Percentiles rank a stretch among this genome's conserved stretches.
phyloP scores from a whole-genome alignment of 2,888 invertebrate genomes.

The Cactoblastis cactorum region DNA sequence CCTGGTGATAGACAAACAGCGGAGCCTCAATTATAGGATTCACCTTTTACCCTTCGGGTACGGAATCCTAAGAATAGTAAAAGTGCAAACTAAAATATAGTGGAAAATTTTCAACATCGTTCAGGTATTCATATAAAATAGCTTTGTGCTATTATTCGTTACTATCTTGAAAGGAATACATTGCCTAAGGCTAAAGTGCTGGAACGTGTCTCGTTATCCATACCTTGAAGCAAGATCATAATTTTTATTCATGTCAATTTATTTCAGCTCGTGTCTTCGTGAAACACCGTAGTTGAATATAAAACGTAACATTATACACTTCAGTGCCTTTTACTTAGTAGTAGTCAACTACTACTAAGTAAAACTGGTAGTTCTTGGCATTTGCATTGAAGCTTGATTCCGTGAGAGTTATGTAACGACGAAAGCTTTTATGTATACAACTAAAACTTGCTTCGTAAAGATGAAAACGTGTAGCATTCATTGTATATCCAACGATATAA shows the following conservation, averaged over 20 bases:
- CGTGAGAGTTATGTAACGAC: too few species aligned
- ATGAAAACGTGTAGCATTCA: too few species aligned
- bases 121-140: constrained; percentile 1
- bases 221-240: neutral
- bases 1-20: too few species aligned
- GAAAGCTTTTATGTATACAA: too few species aligned
- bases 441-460: too few species aligned
- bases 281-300: neutral
- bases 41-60: too few species aligned
- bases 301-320: neutral
- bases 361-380: too few species aligned
- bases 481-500: too few species aligned
- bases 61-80: neutral
- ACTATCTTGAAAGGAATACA: constrained; percentile 5
- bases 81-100: neutral
- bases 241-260: neutral
- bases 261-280: neutral
- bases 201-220: neutral
- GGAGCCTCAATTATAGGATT: too few species aligned
- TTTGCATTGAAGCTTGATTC: too few species aligned
- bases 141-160: neutral
- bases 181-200: constrained; percentile 1
- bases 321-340: neutral
- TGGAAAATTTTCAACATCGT: too few species aligned
- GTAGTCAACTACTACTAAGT: too few species aligned